These are phyloP conservation scores for Canis aureus DNA, from an alignment of 2,113 vertebrate genomes.

Conservation along the genomic window DNA sequence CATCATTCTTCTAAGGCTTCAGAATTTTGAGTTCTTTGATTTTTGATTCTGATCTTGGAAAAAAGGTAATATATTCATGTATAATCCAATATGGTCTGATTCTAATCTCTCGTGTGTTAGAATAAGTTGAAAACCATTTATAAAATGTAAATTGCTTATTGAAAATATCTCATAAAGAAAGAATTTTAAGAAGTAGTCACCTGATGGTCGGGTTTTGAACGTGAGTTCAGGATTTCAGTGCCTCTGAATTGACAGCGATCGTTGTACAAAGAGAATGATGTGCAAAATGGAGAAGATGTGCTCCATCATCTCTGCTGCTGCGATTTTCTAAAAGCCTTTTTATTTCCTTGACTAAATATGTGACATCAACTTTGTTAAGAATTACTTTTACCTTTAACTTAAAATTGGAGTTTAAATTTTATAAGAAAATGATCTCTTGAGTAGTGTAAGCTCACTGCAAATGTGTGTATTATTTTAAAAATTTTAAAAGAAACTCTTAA, in stretches of 20 bases:
- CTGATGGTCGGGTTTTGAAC: neutral
- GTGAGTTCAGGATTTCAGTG: neutral
- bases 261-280: neutral
- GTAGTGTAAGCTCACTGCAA: neutral
- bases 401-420: neutral
- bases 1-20: neutral
- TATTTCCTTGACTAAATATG: neutral
- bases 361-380: neutral
- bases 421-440: neutral
- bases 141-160: neutral
- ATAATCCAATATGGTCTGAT: neutral
- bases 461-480: neutral
- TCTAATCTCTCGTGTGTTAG: neutral
- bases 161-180: neutral
- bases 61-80: conserved; percentile 17
- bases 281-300: neutral
- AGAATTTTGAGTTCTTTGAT: neutral
- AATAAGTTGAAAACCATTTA: neutral
- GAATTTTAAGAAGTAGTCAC: neutral
- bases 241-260: neutral
- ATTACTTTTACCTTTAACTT: neutral
- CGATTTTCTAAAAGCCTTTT: neutral
- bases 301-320: neutral
- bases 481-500: neutral
- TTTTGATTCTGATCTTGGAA: neutral